Evolutionary conservation across 2,888 invertebrate species (phyloP).

Genomic region (Drosophila acutilabella): DNA sequence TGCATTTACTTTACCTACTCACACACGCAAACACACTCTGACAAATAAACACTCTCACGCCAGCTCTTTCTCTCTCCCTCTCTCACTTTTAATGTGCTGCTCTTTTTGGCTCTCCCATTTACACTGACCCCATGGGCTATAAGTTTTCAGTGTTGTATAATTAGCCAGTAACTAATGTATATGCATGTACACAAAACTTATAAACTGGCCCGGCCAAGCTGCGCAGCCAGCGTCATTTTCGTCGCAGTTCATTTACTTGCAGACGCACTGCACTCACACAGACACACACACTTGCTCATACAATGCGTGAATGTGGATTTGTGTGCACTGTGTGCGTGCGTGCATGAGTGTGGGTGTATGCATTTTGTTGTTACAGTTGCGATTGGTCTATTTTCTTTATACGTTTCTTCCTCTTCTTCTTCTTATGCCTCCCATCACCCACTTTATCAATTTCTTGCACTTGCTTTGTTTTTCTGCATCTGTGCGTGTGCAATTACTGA

Average conservation of each 20-base stretch:
- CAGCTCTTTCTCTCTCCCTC: conserved; percentile 4
- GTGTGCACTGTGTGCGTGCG: not conserved
- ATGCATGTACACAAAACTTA: conserved; percentile 5
- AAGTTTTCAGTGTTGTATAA: conserved; percentile 43
- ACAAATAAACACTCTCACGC: conserved; percentile 12
- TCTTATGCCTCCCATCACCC: conserved; percentile 36
- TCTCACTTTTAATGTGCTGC: not conserved
- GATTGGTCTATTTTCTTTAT: conserved; percentile 24
- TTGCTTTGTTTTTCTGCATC: conserved; percentile 30
- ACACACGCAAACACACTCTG: not conserved
- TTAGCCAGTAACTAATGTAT: conserved; percentile 41
- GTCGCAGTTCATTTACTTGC: conserved; percentile 41
- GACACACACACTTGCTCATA: not conserved
- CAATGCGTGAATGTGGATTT: not conserved
- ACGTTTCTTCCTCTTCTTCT: conserved; percentile 1
- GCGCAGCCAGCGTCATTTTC: conserved; percentile 26
- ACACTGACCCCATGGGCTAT: conserved; percentile 13
- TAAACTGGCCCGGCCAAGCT: conserved; percentile 17
- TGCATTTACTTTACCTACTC: conserved; percentile 28
- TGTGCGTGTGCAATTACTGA: conserved; percentile 18
- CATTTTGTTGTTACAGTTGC: conserved; percentile 51
- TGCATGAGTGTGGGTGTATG: conserved; percentile 14
- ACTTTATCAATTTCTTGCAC: conserved; percentile 41
- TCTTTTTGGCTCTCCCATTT: conserved; percentile 8
- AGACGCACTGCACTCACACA: conserved; percentile 11